Evolutionary conservation across 2,888 invertebrate genomes (phyloP), one percentile per base, ranked within the genome.

Genomic region (Phengaris arion): DNA sequence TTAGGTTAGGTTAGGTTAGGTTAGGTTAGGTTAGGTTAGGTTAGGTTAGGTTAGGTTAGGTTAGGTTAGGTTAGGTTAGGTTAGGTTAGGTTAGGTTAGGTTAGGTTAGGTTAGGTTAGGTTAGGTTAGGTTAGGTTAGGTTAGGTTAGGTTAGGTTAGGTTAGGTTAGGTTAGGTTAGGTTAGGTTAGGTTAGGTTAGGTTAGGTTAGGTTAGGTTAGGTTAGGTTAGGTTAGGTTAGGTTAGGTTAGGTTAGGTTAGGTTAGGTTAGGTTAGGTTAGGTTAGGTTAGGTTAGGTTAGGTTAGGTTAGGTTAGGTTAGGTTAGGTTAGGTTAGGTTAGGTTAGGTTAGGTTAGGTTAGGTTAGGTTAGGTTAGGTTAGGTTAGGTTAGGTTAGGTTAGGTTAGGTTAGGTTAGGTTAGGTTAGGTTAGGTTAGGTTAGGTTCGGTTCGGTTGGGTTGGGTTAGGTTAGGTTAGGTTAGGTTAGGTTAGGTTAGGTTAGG

Each of bases 391-490:
- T 77, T 76, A 77, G 77, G 76, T 76, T 77, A 76, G 76, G 77
- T 76, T 76, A 77, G 77, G 76, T 76, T 77, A 77, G 75, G 75
- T 76, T 77, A 75, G 76, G 76, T 76, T 76, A 75, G 76, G 76
- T 77, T 75, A 75, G 68, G 74, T 77, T 77, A 77, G 75, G 73
- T 75, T 74, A 68, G 75, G 68, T 75, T 48, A 48, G 48, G 48
- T 48, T 48, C 4, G 48, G 48, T 48, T 48, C 4, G 48, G 48
- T 48, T 48, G 35, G 68, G 68, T 75, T 52, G n/a, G 75, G 75
- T 75, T 77, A 77, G 76, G 75, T 76, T 79, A 78, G 79, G 78
- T 79, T 79, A 79, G 79, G 77, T 79, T 78, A 78, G 79, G 78
- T 79, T 77, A 77, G 78, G 77, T 77, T 77, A 77, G 77, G 77